Percentiles rank a stretch among this genome's conserved stretches.
These are phyloP conservation scores for Lepidothrix coronata DNA, from an alignment of 2,113 vertebrate genomes.

Conservation along the genomic window DNA sequence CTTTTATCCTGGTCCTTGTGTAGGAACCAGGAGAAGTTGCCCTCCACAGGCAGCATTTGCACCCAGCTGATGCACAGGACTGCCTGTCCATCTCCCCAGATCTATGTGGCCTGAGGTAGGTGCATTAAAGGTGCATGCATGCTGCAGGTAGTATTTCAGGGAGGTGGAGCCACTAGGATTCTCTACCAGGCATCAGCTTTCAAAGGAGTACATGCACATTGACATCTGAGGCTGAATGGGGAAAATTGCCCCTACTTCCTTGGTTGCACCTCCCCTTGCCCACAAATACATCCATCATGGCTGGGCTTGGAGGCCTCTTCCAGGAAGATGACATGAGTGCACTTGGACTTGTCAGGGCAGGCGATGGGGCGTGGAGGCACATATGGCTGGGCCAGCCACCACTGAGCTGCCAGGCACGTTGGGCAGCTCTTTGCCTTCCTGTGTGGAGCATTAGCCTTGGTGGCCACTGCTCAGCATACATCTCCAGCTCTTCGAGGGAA, in stretches of 20 bases:
- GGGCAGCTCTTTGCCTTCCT: not conserved
- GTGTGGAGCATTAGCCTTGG: not conserved
- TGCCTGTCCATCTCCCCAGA: not conserved
- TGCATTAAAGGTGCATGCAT: not conserved
- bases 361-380: accelerated
- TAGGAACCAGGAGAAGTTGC: not conserved
- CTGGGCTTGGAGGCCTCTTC: not conserved
- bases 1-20: not conserved
- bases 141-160: not conserved
- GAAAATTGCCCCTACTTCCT: not conserved
- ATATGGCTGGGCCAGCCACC: not conserved
- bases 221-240: not conserved
- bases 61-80: not conserved
- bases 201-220: not conserved
- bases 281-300: accelerated
- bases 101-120: not conserved
- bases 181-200: not conserved
- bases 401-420: accelerated
- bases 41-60: not conserved
- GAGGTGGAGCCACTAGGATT: not conserved
- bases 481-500: not conserved
- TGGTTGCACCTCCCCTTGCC: not conserved
- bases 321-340: accelerated
- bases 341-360: not conserved
- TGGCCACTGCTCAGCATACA: not conserved